Evolutionary conservation across 2,888 invertebrate species (phyloP).

Genomic region (Eilema sororculum): DNA sequence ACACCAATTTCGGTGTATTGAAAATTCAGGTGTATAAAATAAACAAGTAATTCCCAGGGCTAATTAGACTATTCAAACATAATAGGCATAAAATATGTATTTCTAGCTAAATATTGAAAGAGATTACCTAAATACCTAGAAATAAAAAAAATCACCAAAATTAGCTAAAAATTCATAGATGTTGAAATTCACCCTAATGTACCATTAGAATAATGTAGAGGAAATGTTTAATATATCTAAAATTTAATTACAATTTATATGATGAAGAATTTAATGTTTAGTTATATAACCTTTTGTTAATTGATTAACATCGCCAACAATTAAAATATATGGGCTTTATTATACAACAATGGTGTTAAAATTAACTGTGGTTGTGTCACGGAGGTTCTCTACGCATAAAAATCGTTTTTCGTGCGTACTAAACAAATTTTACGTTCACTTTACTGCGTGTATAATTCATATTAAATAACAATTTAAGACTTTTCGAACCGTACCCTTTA

Average conservation of each 20-base stretch:
- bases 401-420: conserved; percentile 4
- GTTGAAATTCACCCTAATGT: too few species aligned
- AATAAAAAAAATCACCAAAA: too few species aligned
- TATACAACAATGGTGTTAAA: conserved; percentile 45
- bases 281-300: conserved; percentile 41
- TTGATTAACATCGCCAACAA: conserved; percentile 34
- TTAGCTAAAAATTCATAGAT: too few species aligned
- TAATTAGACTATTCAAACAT: too few species aligned
- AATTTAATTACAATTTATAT: conserved; percentile 27
- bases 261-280: conserved; percentile 23
- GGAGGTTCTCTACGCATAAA: conserved; percentile 18
- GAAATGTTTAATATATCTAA: conserved; percentile 9
- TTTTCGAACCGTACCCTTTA: conserved; percentile 1
- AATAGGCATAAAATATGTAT: too few species aligned
- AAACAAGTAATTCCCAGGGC: too few species aligned
- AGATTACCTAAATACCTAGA: too few species aligned
- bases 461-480: neutral
- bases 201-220: neutral
- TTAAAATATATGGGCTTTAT: conserved; percentile 42
- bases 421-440: conserved; percentile 11
- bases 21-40: too few species aligned
- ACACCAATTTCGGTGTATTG: too few species aligned
- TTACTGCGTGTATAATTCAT: conserved; percentile 2
- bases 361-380: conserved; percentile 26
- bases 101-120: too few species aligned